Evolutionary conservation across 2,113 vertebrate species (phyloP), one percentile per base, ranked within the genome.

Genomic region (Daboia siamensis): DNA sequence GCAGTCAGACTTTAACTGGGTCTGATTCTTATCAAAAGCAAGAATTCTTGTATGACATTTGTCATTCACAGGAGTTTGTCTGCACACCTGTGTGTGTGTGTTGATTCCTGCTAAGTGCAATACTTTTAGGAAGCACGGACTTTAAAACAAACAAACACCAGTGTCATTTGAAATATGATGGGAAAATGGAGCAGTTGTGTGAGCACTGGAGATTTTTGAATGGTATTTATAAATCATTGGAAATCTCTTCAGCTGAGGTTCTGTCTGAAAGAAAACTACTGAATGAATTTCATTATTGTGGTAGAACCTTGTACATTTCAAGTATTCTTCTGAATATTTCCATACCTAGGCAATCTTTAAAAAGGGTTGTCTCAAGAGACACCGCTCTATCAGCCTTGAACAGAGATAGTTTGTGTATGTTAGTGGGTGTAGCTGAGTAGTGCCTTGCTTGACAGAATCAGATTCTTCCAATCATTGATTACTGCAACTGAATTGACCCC

Each of bases 191-290:
- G 24, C 39, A 88, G 92, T 87, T 90, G 1, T 91, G 95, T 91
- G 96, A 96, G 95, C 94, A 91, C 69, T 92, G 74, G 91, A 91
- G 94, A 94, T 86, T 90, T 80, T 13, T 3, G 2, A 90, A 89
- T 10, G 33, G 94, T 93, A 91, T 85, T 57, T 85, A 56, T 94
- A 88, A 90, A 51, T 13, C 0, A 87, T 59, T 29, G 88, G 90
- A 86, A 93, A 88, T 0, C 39, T 56, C 64, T 93, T 90, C 52
- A 93, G 56, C 91, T 57, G 29, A 54, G 44, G 55, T 92, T 90
- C 88, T 61, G 7, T 91, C 91, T 88, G 46, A 87, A 89, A 92
- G 15, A 5, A 59, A 93, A 33, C 64, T 90, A 33, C 12, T 93
- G 93, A 56, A 56, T 90, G 92, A 93, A 92, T 88, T 51, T 5